Conservation (phyloP, 2,888 invertebrate genomes). For the Syrphus vitripennis region DNA sequence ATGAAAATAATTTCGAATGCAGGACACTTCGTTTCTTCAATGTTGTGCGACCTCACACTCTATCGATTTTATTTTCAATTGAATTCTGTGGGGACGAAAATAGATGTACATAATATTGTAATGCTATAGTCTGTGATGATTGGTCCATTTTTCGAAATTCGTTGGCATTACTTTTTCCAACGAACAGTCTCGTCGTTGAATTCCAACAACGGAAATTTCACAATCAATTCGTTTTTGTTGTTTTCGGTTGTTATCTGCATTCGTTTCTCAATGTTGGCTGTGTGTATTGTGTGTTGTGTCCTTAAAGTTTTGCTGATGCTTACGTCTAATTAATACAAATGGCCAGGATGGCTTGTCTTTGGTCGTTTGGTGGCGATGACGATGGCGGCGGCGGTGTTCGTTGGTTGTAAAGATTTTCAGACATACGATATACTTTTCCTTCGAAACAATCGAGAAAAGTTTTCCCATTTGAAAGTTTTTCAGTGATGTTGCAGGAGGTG, state of each 20-base stretch:
- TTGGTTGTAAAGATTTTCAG: conserved; percentile 48
- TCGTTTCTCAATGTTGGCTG: conserved; percentile 43
- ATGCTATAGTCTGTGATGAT: not conserved
- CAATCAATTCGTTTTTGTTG: conserved; percentile 71
- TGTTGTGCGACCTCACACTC: not conserved
- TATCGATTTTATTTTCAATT: conserved; percentile 60
- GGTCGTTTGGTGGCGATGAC: not conserved
- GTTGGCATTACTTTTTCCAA: not conserved
- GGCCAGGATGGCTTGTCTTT: conserved; percentile 73
- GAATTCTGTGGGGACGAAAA: not conserved
- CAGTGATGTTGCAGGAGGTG: conserved; percentile 70
- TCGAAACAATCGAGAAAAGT: conserved; percentile 71
- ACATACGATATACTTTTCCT: conserved; percentile 53
- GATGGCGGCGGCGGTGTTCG: too few relatives aligned
- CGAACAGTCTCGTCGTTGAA: not conserved
- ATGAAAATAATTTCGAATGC: conserved; percentile 53
- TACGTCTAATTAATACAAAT: conserved; percentile 79
- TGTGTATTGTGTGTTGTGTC: conserved; percentile 46
- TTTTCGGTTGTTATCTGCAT: conserved; percentile 67
- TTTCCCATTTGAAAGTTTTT: conserved; percentile 72
- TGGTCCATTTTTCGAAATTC: not conserved
- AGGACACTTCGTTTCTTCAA: conserved; percentile 41
- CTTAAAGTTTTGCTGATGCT: conserved; percentile 73
- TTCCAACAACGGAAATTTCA: conserved; percentile 53
- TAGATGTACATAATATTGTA: not conserved